These are phyloP conservation scores for Gyrodactylus bullatarudis DNA, from an alignment of 1,140 invertebrate species.

Conservation along the genomic window DNA sequence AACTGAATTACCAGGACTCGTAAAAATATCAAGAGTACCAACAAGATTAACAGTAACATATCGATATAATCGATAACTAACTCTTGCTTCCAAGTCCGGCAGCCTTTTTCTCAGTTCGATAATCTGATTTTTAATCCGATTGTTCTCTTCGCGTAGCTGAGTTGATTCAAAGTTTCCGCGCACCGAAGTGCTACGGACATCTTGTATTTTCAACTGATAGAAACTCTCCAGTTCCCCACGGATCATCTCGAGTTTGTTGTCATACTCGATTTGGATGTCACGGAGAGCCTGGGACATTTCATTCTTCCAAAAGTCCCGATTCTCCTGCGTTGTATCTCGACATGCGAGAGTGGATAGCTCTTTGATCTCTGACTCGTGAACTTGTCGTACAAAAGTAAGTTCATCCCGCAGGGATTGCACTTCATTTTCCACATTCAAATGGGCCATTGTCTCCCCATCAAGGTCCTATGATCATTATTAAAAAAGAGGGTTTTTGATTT, in stretches of 20 bases:
- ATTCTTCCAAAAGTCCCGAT: conserved; percentile 24
- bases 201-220: conserved; percentile 22
- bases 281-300: conserved; percentile 23
- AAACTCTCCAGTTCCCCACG: conserved; percentile 18
- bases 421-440: conserved; percentile 20
- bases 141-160: conserved; percentile 22
- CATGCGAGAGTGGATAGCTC: conserved; percentile 23
- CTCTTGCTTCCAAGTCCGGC: conserved; percentile 21
- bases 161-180: conserved; percentile 24
- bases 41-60: too few species aligned
- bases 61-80: too few species aligned
- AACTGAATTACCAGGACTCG: too few species aligned
- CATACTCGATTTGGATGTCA: conserved; percentile 24
- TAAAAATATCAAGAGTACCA: too few species aligned
- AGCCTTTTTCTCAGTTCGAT: conserved; percentile 19
- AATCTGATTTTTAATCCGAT: conserved; percentile 19
- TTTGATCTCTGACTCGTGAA: conserved; percentile 18
- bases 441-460: conserved; percentile 18
- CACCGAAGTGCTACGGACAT: conserved; percentile 22
- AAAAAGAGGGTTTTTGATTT: too few species aligned
- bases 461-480: conserved; percentile 19
- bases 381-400: conserved; percentile 18
- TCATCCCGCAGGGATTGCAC: conserved; percentile 22
- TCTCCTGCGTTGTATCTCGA: conserved; percentile 22
- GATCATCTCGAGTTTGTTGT: conserved; percentile 19